Evolutionary conservation across 1,140 invertebrate species (phyloP).

Genomic region (Sweltsa coloradensis): DNA sequence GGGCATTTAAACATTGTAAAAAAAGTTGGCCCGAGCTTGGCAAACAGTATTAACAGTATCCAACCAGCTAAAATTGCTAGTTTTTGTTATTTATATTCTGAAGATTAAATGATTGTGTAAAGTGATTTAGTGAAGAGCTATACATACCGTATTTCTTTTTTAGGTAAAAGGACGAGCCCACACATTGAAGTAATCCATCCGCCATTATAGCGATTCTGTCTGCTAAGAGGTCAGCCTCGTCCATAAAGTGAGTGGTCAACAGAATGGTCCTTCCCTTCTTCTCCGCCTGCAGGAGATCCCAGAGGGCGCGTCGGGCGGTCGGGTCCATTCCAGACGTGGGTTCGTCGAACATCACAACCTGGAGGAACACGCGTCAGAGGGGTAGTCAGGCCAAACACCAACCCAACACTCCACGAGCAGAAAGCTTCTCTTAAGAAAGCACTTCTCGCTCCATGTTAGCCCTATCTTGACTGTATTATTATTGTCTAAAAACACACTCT

Average conservation of each 20-base stretch:
- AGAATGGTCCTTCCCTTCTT: constrained; percentile 41
- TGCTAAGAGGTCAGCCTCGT: constrained; percentile 51
- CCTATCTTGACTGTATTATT: too few species aligned
- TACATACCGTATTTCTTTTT: constrained; percentile 26
- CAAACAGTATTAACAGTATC: too few species aligned
- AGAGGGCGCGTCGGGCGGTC: constrained; percentile 63
- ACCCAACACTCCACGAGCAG: too few species aligned
- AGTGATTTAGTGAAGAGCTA: not conserved
- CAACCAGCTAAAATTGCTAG: too few species aligned
- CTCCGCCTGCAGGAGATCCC: constrained; percentile 54
- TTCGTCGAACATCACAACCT: constrained; percentile 81
- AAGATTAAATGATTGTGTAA: too few species aligned
- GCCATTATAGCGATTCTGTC: constrained; percentile 48
- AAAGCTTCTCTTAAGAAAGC: too few species aligned
- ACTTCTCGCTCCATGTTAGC: too few species aligned
- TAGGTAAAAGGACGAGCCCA: constrained; percentile 39
- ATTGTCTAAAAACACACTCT: too few species aligned
- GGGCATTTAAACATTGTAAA: too few species aligned
- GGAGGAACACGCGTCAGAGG: constrained; percentile 78
- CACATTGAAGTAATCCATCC: constrained; percentile 38
- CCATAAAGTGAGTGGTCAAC: constrained; percentile 59
- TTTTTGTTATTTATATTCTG: too few species aligned
- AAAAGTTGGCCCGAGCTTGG: too few species aligned
- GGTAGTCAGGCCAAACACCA: too few species aligned
- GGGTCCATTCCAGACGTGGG: constrained; percentile 76